A percentile compares a stretch with the other conserved stretches of the same genome.
phyloP scores from a whole-genome alignment of 2,113 vertebrate genomes.

The Eubucco bourcierii region DNA sequence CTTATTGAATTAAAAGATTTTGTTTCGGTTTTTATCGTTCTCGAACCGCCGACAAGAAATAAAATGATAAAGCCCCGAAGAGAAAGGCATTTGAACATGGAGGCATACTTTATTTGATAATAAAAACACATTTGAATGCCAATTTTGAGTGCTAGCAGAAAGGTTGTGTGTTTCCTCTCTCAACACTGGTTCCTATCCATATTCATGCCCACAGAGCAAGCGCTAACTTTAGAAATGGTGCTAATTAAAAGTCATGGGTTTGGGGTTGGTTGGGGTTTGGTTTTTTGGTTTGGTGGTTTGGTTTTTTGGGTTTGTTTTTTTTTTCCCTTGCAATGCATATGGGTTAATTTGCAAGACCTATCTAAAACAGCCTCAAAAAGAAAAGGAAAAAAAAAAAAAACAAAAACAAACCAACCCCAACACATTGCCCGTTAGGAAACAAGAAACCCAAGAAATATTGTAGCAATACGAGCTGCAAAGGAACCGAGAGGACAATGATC shows the following conservation, averaged over 20 bases:
- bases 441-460: conserved; percentile 90
- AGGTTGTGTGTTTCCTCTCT: neutral
- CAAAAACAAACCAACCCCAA: no score
- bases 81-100: conserved; percentile 65
- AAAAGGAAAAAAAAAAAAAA: no score
- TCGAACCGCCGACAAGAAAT: conserved; percentile 76
- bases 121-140: conserved; percentile 68
- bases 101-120: conserved; percentile 69
- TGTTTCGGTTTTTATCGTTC: conserved; percentile 76
- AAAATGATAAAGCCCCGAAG: conserved; percentile 68
- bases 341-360: conserved; percentile 78
- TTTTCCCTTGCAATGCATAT: conserved; percentile 65
- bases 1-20: conserved; percentile 79
- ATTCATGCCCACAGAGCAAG: conserved; percentile 59
- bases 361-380: conserved; percentile 56
- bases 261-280: no score
- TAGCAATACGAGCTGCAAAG: conserved; percentile 86
- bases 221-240: conserved; percentile 56
- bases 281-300: no score
- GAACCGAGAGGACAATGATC: conserved; percentile 93
- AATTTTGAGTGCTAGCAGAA: conserved; percentile 42
- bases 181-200: conserved; percentile 17
- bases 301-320: neutral
- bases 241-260: conserved; percentile 65
- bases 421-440: conserved; percentile 88